Evolutionary conservation across 2,888 invertebrate species (phyloP), one percentile per base, ranked within the genome.

Genomic region (Aphodius sticticus): DNA sequence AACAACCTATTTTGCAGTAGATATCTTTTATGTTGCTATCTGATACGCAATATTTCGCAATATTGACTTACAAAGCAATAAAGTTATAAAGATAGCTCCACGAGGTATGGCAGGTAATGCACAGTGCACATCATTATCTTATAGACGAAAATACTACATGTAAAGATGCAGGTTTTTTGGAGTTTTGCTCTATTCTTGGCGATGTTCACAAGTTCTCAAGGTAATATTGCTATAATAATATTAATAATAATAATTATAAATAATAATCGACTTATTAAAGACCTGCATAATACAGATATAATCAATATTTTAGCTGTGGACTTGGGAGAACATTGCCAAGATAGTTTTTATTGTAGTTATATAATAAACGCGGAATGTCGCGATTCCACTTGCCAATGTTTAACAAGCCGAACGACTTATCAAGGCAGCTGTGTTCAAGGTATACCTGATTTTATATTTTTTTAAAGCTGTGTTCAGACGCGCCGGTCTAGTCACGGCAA

Each of bases 341-440:
- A 16, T 12, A 26, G 35, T 16, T 26, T 35, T 14, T 53, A 16
- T 3, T 76, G 76, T 26, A 76, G 36, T 16, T 26, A 76, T 69
- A 76, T 76, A 14, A 36, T 76, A 2, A 69, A 76, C 70, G 76
- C 76, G 2, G 76, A 76, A 69, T 76, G 76, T 36, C 12, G 12
- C 14, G 36, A 76, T 12, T 69, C 69, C 6, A 16, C 36, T 69
- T 76, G 76, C 35, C 69, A 26, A 15, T 76, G 76, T 16, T 6
- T 76, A 26, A 6, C 12, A 26, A 16, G 16, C 14, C 53, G 16
- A 5, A 9, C n/a, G 0, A 16, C 14, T 16, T 69, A 76, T 36
- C 36, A 76, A 16, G 69, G 69, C 16, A 26, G 69, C 15, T 76
- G 76, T 16, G 35, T 76, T 12, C 76, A 76, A 76, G 16, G 53